phyloP scores from a whole-genome alignment of 1,140 invertebrate species.

The Sesamia nonagrioides region DNA sequence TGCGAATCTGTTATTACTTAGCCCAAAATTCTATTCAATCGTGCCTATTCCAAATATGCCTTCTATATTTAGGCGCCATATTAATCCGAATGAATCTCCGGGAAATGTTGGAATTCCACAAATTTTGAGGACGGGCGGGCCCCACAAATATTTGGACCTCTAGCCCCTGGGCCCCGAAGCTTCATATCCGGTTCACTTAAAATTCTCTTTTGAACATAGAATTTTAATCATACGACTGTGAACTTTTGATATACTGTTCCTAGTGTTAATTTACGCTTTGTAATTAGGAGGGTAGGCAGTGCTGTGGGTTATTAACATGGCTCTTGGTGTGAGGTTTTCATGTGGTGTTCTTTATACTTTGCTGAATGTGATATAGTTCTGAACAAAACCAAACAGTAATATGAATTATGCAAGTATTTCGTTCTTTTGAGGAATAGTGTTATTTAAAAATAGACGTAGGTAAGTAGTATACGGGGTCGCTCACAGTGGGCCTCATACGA shows the following conservation, averaged over 20 bases:
- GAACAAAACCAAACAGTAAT: not conserved
- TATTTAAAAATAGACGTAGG: not conserved
- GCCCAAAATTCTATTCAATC: not conserved
- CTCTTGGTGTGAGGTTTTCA: not conserved
- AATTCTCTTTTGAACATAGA: slow-evolving; percentile 24
- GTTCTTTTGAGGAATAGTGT: not conserved
- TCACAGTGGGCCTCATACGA: too few species aligned
- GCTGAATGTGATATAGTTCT: slow-evolving; percentile 1
- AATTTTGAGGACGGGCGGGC: slow-evolving; percentile 14
- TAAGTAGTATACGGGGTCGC: not conserved
- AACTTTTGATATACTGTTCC: not conserved
- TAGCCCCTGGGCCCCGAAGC: not conserved
- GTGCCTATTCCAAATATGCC: slow-evolving; percentile 22
- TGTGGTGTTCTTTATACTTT: slow-evolving; percentile 4
- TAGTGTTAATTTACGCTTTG: slow-evolving; percentile 30
- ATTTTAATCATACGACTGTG: slow-evolving; percentile 25
- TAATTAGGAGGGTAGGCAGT: slow-evolving; percentile 12
- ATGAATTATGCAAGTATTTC: not conserved
- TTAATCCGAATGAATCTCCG: slow-evolving; percentile 30
- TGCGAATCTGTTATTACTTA: too few species aligned
- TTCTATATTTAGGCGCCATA: slow-evolving; percentile 23
- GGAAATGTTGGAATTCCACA: slow-evolving; percentile 13
- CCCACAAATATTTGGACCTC: slow-evolving; percentile 28
- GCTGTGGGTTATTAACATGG: not conserved
- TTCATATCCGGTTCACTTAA: slow-evolving; percentile 27